phyloP scores from a whole-genome alignment of 2,888 invertebrate species.

The Plusia festucae region DNA sequence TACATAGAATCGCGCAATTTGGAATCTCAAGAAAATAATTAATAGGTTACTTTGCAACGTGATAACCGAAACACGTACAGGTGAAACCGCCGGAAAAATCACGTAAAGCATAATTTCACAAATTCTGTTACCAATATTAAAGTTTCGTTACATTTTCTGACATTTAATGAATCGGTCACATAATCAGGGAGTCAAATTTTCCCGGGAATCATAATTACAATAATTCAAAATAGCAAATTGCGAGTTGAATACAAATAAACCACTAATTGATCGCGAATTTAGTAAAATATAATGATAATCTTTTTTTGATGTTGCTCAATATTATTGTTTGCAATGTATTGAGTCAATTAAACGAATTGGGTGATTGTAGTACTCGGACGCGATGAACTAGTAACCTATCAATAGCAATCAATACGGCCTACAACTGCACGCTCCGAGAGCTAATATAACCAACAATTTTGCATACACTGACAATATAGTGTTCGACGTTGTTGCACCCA shows the following conservation, averaged over 20 bases:
- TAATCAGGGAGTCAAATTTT: constrained; percentile 27
- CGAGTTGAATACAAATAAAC: constrained; percentile 28
- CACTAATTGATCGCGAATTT: constrained; percentile 34
- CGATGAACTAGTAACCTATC: constrained; percentile 41
- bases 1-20: too few relatives aligned
- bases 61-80: too few relatives aligned
- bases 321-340: constrained; percentile 5
- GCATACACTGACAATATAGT: neutral
- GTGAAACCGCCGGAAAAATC: too few relatives aligned
- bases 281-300: neutral
- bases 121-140: neutral
- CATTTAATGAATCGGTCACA: constrained; percentile 25
- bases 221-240: constrained; percentile 28
- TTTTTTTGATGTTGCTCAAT: neutral
- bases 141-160: neutral
- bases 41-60: too few relatives aligned
- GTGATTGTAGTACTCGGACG: constrained; percentile 23
- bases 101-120: too few relatives aligned
- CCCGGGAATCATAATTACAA: constrained; percentile 20
- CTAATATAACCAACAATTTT: neutral
- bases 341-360: constrained; percentile 23
- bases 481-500: constrained; percentile 1
- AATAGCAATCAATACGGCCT: constrained; percentile 40
- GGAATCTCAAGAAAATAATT: too few relatives aligned
- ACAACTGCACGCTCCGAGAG: constrained; percentile 6